Evolutionary conservation across 2,888 invertebrate genomes (phyloP), one percentile per base, ranked within the genome.

Genomic region (Diarsia rubi): DNA sequence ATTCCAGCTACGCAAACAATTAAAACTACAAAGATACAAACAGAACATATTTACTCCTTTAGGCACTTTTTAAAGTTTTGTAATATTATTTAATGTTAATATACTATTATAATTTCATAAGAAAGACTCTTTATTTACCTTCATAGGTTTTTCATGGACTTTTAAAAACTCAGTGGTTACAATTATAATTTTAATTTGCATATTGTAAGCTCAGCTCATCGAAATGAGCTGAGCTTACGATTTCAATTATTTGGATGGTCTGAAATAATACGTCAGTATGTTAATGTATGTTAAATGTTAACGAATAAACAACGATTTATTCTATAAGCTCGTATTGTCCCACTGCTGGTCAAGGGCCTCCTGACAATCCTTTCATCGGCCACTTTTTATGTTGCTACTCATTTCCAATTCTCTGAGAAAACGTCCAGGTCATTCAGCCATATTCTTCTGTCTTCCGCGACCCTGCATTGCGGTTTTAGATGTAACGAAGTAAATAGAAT

Each of bases 1-100:
- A 31, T 68, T 68, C 14, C 24, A 31, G 59, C 14, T 24, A 45
- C 49, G 65, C 21, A 65, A 44, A 75, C 31, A 57, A 59, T 69
- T 77, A 65, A 67, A 64, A 52, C 11, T 54, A 31, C 47, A 63
- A 78, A 69, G 21, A 44, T 49, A 63, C n/a, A 57, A 57, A 52
- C 5, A 14, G 3, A 44, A 31, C 37, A 67, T 77, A 37, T 31
- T 76, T 31, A 2, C 16, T 9, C 9, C 9, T 59, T 64, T 27
- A 19, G 14, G 45, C 0, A 67, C 19, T 65, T 52, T 75, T n/a
- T 1, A 12, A 68, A 47, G 16, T 52, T 27, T 52, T 52, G 24
- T 42, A 5, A 37, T 21, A 21, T 11, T 54, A 27, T 14, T 27
- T 24, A 12, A 4, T 24, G 12, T 24, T 24, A 9, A 9, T 9